A percentile compares a stretch with the other conserved stretches of the same genome.
These are phyloP conservation scores for Priapulus caudatus DNA, from an alignment of 2,888 invertebrate genomes.

Conservation along the genomic window DNA sequence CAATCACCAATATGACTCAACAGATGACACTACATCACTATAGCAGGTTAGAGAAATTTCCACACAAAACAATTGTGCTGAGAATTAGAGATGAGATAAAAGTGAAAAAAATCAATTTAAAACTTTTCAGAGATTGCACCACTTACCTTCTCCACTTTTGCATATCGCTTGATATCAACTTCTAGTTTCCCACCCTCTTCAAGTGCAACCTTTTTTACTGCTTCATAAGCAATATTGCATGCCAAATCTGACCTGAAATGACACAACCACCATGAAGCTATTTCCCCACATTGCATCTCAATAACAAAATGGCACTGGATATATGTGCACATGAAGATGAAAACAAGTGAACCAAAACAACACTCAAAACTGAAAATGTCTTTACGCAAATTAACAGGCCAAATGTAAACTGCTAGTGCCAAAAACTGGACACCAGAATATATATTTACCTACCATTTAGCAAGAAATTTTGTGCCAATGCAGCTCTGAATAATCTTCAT, in stretches of 20 bases:
- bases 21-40: not conserved
- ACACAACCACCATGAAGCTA: constrained; percentile 9
- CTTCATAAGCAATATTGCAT: constrained; percentile 86
- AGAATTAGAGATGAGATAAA: too few species aligned
- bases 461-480: constrained; percentile 92
- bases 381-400: too few species aligned
- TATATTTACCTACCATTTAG: constrained; percentile 57
- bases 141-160: constrained; percentile 59
- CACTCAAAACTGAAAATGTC: too few species aligned
- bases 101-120: too few species aligned
- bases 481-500: constrained; percentile 79
- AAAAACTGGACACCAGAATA: not conserved
- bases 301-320: too few species aligned
- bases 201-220: constrained; percentile 76
- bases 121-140: too few species aligned
- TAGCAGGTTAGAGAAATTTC: not conserved
- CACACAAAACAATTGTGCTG: not conserved
- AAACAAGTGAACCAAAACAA: too few species aligned
- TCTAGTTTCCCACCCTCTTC: constrained; percentile 73
- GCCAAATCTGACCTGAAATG: constrained; percentile 61
- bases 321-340: too few species aligned
- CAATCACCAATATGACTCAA: not conserved
- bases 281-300: too few species aligned
- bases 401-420: too few species aligned
- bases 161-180: constrained; percentile 95